Evolutionary conservation across 2,797 vertebrate species (phyloP), one percentile per base, ranked within the genome.

Genomic region (Gallinago nigripennis): DNA sequence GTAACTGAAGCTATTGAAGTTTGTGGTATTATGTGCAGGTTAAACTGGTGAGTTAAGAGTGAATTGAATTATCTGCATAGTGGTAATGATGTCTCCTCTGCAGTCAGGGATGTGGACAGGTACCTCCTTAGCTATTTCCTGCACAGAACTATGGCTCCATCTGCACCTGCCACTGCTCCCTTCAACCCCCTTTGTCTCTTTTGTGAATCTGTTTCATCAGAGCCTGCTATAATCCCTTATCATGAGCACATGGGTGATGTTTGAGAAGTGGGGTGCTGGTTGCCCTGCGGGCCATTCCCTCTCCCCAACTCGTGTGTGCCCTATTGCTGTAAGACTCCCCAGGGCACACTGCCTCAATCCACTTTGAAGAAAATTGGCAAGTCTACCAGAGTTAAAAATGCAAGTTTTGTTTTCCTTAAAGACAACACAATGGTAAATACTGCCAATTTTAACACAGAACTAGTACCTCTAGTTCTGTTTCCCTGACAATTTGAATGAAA

Each of bases 291-390:
- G 41, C 21, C 41, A 31, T 54, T 82, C 28, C 17, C 14, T 64
- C 56, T 80, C 30, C 21, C 37, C 4, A 9, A 35, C 14, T 21
- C 3, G 0, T 8, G 14, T 8, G 25, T 1, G 18, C 12, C 23
- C 57, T 72, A 6, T 53, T 0, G 3, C 18, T 77, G 25, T 64
- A 31, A 50, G 68, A 60, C 10, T 56, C 19, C 70, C 43, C 27
- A 61, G 51, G 24, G 24, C 50, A 73, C 21, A 18, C 8, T 61
- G 20, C 14, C 43, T 80, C 56, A 16, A 4, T 45, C 28, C 43
- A 4, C 12, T 46, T 63, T 69, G n/a, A 93, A 93, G 39, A 85
- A 88, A 86, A 85, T 37, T 82, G 71, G 64, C 83, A 92, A 71
- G 65, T 85, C 45, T 90, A 68, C 35, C 43, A 50, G 24, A 79